Base-by-base conservation (phyloP, 2,888 invertebrate species). In the Omphaloscelis lunosa region DNA sequence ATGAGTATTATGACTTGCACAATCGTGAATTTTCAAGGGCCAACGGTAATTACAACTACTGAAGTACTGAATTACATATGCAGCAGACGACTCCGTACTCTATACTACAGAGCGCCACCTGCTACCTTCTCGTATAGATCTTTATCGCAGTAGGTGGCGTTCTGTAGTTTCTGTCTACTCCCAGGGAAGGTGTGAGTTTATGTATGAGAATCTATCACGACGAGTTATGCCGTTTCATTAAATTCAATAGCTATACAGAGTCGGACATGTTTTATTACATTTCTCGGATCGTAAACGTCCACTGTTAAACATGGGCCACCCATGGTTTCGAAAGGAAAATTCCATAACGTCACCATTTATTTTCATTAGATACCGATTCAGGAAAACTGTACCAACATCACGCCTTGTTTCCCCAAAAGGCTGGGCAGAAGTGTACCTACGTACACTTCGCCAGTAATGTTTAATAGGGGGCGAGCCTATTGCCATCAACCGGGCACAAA, bases 281-380 rank as follows among this genome's bases (percentile, higher is more conserved):
- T 62, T 56, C 48, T 79, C 56, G 39, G 29, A 27, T 78, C 82
- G 82, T 78, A 78, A 82, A 75, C 12, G 75, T 23, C 39, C 29
- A 9, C 12, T 20, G 82, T 20, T 75, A 75, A 61, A 75, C 29
- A 75, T n/a, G 51, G 17, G 7, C 29, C 41, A 23, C 51, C 63
- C 48, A 17, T 75, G 23, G 48, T n/a, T 58, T 17, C 20, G 17
- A 34, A 41, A 23, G 7, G 51, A 58, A 75, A 76, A 58, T 82
- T 61, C 41, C 39, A 17, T 65, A n/a, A 29, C 20, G 53, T 75
- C 76, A 75, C 12, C 11, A 27, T 75, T 51, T 51, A 29, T 76
- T 75, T 75, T 58, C 23, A 34, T 75, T 82, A 34, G 41, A 75
- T 56, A 41, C 9, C 11, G 27, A 39, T 62, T 27, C 8, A 6